phyloP scores from a whole-genome alignment of 2,113 vertebrate genomes.

The Chauna torquata region DNA sequence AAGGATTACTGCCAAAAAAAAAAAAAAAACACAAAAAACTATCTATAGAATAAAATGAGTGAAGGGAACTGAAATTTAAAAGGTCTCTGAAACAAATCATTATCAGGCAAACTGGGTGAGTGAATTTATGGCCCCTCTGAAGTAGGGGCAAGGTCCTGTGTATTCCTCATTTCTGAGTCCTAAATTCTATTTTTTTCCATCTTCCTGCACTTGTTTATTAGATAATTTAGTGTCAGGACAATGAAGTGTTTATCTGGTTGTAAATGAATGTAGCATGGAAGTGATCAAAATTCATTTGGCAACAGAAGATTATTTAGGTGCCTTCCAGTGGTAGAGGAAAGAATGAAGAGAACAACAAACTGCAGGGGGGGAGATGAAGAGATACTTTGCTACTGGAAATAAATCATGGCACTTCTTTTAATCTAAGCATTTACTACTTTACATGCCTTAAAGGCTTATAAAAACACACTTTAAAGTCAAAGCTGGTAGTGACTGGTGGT shows the following conservation, averaged over 20 bases:
- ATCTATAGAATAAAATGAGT: neutral
- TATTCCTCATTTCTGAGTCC: neutral
- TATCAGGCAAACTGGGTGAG: neutral
- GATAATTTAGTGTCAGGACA: neutral
- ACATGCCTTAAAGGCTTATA: neutral
- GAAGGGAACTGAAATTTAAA: neutral
- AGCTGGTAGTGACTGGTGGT: neutral
- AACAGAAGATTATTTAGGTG: neutral
- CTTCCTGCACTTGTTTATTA: neutral
- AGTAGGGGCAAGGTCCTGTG: neutral
- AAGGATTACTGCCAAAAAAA: neutral
- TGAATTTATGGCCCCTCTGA: neutral
- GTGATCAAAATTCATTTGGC: neutral
- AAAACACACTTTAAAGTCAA: neutral
- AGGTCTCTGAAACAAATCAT: neutral
- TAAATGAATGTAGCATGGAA: neutral
- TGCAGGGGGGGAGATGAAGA: neutral
- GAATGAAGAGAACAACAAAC: neutral
- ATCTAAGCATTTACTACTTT: neutral
- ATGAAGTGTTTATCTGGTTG: neutral
- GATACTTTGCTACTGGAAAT: neutral
- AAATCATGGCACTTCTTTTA: neutral
- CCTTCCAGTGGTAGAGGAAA: neutral
- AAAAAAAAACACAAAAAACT: too few relatives aligned
- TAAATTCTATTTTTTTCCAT: neutral